Evolutionary conservation across 2,888 invertebrate species (phyloP).

Genomic region (Mantis religiosa): DNA sequence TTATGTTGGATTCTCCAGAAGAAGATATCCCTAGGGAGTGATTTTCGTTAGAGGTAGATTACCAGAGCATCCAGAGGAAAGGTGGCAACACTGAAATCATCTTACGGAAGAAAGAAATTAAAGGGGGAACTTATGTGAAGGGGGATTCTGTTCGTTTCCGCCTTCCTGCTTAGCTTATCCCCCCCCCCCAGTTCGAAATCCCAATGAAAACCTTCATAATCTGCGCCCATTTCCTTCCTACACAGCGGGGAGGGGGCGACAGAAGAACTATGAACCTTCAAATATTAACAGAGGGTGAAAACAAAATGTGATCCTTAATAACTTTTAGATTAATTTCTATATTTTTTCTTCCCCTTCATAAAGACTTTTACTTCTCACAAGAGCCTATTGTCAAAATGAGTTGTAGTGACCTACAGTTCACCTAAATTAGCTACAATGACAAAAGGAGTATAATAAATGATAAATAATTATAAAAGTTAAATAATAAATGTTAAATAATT

Average conservation of each 20-base stretch:
- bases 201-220: not conserved
- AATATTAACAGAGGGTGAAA: not conserved
- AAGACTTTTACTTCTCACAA: too few relatives aligned
- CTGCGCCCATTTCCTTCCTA: not conserved
- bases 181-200: not conserved
- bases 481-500: too few relatives aligned
- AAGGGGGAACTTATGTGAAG: not conserved
- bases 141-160: not conserved
- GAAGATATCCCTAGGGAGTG: not conserved
- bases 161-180: not conserved
- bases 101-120: not conserved
- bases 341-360: too few relatives aligned
- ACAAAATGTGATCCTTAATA: not conserved
- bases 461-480: too few relatives aligned
- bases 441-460: too few relatives aligned
- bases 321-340: too few relatives aligned
- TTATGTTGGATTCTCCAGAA: not conserved
- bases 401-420: too few relatives aligned
- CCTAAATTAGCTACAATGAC: too few relatives aligned
- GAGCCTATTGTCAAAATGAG: too few relatives aligned
- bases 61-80: not conserved
- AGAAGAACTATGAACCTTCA: not conserved
- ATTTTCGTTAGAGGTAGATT: not conserved
- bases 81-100: not conserved
- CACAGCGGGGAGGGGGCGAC: not conserved